Evolutionary conservation across 64 coral and sea anemone species (phyloP).

Genomic region (Dendronephthya gigantea): DNA sequence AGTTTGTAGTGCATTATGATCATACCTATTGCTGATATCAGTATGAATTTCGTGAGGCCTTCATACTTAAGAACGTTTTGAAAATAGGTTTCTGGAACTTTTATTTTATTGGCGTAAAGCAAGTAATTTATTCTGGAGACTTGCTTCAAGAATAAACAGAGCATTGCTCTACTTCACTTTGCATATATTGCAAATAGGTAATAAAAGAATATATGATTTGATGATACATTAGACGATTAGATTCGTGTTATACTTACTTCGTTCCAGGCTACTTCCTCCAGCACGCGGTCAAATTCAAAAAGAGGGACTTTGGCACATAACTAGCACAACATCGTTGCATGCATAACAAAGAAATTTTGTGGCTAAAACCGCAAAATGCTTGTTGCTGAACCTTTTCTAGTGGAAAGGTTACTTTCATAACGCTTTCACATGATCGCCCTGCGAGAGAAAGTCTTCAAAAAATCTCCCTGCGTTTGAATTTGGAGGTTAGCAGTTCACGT

Average conservation of each 20-base stretch:
- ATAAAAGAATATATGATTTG: no score
- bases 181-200: no score
- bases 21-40: no score
- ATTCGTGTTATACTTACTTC: neutral
- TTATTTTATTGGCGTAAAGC: no score
- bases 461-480: neutral
- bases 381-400: neutral
- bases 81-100: no score
- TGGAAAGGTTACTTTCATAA: neutral
- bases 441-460: neutral
- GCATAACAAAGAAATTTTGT: neutral
- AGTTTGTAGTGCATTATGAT: no score
- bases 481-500: neutral
- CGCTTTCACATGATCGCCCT: neutral
- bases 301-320: neutral
- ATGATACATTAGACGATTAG: no score
- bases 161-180: no score
- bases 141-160: no score
- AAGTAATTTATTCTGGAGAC: no score
- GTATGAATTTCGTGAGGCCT: no score
- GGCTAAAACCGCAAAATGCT: neutral
- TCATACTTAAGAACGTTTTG: no score
- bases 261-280: neutral
- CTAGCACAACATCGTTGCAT: neutral
- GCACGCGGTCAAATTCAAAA: neutral